A percentile compares a stretch with the other conserved stretches of the same genome.
Evolutionary conservation across 2,797 vertebrate genomes (phyloP).

Genomic region (Melanotaenia boesemani): DNA sequence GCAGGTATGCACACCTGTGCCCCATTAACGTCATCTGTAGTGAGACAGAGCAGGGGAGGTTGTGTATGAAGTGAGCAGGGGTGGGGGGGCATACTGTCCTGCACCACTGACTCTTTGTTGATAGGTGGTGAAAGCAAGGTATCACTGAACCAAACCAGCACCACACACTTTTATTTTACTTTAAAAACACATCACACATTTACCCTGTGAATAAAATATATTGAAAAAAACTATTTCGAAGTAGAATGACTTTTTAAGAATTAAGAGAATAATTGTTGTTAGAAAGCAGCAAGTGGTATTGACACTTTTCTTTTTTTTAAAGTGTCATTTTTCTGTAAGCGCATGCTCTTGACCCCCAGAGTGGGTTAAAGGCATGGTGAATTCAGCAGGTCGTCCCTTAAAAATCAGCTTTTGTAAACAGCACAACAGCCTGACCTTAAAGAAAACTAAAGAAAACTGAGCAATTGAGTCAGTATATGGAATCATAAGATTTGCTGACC

Average conservation of each 20-base stretch:
- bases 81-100: slow-evolving; percentile 9
- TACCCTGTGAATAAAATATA: background rate
- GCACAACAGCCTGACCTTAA: slow-evolving; percentile 19
- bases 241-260: background rate
- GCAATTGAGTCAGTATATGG: slow-evolving; percentile 36
- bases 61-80: no score
- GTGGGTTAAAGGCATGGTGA: background rate
- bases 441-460: slow-evolving; percentile 17
- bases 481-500: slow-evolving; percentile 7
- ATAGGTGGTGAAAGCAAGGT: background rate
- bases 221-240: background rate
- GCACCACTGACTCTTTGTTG: background rate
- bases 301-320: background rate
- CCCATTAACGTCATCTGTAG: slow-evolving; percentile 6
- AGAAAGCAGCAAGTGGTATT: background rate
- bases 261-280: no score
- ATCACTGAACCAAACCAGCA: background rate
- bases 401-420: slow-evolving; percentile 25
- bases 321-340: background rate
- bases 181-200: no score
- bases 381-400: background rate
- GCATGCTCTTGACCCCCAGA: background rate
- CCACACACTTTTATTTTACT: no score
- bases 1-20: slow-evolving; percentile 63
- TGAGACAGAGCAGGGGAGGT: background rate